Evolutionary conservation across 2,797 vertebrate species (phyloP).

Genomic region (Sciurus vulgaris): DNA sequence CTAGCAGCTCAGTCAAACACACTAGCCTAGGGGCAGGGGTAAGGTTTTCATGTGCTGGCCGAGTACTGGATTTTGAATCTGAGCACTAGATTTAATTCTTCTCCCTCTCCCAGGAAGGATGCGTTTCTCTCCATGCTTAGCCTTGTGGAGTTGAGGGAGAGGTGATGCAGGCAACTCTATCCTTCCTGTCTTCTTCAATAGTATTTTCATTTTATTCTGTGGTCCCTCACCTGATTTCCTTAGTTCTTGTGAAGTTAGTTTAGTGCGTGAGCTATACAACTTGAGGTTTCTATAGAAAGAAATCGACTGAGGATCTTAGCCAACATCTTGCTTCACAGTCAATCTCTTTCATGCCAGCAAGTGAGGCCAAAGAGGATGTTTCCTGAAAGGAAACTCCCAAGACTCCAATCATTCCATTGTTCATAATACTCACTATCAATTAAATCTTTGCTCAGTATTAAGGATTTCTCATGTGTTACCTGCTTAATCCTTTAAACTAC

Average conservation of each 20-base stretch:
- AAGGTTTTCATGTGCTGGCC: neutral
- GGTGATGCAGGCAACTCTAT: neutral
- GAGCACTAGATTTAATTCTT: neutral
- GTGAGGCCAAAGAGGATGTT: conserved; percentile 1
- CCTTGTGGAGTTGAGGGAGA: neutral
- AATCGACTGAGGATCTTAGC: neutral
- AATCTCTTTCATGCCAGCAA: neutral
- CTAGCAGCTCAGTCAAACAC: neutral
- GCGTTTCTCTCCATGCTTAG: neutral
- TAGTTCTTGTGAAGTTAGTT: neutral
- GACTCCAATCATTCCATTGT: neutral
- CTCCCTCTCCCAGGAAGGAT: neutral
- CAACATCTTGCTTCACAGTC: neutral
- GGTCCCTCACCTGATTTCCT: neutral
- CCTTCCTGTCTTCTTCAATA: neutral
- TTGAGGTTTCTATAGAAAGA: neutral
- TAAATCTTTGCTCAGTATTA: neutral
- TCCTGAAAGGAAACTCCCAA: neutral
- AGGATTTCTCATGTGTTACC: neutral
- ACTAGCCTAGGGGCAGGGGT: too few relatives aligned
- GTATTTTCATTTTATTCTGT: neutral
- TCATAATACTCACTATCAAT: neutral
- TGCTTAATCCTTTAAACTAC: conserved; percentile 43
- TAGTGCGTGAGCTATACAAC: neutral
- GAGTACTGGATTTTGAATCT: neutral